Conservation (phyloP, 2,888 invertebrate genomes). For the Archips xylosteana region DNA sequence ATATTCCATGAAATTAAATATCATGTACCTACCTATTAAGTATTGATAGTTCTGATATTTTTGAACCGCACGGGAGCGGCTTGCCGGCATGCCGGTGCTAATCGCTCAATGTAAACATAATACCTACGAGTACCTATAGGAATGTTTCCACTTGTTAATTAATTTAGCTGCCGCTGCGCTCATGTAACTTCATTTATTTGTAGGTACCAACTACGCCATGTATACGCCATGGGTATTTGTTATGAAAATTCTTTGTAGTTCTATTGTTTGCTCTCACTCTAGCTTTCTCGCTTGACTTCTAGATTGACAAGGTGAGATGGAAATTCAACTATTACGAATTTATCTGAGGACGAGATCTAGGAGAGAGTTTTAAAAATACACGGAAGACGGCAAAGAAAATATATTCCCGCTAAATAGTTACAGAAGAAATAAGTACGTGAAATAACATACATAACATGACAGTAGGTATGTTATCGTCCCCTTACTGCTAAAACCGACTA, state of each 20-base stretch:
- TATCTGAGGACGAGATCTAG: too few relatives aligned
- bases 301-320: too few relatives aligned
- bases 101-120: slow-evolving; percentile 36
- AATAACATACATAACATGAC: too few relatives aligned
- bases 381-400: too few relatives aligned
- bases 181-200: slow-evolving; percentile 32
- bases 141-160: slow-evolving; percentile 42
- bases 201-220: background rate
- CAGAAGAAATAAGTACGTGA: too few relatives aligned
- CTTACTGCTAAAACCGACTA: too few relatives aligned
- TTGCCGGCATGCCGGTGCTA: slow-evolving; percentile 29
- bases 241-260: background rate
- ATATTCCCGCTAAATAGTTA: too few relatives aligned
- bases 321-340: too few relatives aligned
- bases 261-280: background rate
- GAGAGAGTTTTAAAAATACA: too few relatives aligned
- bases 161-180: slow-evolving; percentile 34
- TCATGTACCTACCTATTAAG: background rate
- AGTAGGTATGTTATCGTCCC: too few relatives aligned
- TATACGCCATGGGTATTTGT: slow-evolving; percentile 4
- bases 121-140: slow-evolving; percentile 33
- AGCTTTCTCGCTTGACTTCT: too few relatives aligned
- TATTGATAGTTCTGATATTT: background rate
- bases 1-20: too few relatives aligned
- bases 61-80: background rate